Base-by-base conservation (phyloP, 2,113 vertebrate genomes). In the Rousettus leschenaultii region DNA sequence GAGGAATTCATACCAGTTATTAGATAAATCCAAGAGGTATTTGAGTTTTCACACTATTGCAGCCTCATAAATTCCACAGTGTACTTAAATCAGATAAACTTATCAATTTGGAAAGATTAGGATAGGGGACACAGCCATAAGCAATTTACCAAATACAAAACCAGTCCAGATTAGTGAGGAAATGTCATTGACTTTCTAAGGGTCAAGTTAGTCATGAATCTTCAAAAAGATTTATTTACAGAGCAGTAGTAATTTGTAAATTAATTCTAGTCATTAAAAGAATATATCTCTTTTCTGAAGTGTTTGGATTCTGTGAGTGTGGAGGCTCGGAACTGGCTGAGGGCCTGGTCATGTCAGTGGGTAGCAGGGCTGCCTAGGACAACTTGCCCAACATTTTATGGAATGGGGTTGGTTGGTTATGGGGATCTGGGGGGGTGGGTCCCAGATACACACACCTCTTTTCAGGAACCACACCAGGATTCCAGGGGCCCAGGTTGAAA, bases 1-100 rank as follows among this genome's bases (percentile, higher is more conserved):
- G 94, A 95, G 96, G 95, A 96, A 96, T 95, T 70, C 61, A 35
- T 26, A n/a, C 28, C 22, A 18, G 33, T 59, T 68, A 61, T 63
- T 71, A 63, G 19, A 53, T 26, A 82, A 87, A 40, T 73, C 61
- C 12, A 38, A 70, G 89, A 78, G 61, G 22, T 57, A 15, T 40
- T 68, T 84, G 55, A 74, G 30, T 84, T 95, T 30, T 84, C 38
- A 40, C 3, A 61, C 12, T 11, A 1, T 24, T 61, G 55, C 28
- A 38, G 83, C 83, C 48, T 51, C 28, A 2, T 38, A 18, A 55
- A 74, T 93, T 75, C 38, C 38, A 24, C 35, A 7, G 35, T 53
- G 13, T 5, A 5, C 73, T 92, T 53, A 26, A 71, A 48, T 48
- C 83, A 87, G 74, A 85, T 30, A 65, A 57, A 48, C 7, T 40